Percentiles rank a stretch among this genome's conserved stretches.
Conservation (phyloP, 2,888 invertebrate genomes). For the Plebejus anna region DNA sequence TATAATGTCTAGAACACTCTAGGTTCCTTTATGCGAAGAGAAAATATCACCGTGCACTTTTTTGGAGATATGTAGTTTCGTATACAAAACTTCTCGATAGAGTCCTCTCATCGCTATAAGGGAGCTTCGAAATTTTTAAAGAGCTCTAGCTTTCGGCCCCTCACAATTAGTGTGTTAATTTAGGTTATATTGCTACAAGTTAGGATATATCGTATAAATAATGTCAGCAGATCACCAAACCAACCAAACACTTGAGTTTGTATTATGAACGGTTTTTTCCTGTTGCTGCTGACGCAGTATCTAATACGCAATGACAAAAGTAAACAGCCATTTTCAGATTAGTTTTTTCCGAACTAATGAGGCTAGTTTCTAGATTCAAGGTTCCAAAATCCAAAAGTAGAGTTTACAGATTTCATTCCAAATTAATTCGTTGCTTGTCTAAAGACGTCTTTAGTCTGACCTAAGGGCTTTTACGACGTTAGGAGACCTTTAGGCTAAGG, state of each 20-base stretch:
- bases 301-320: background rate
- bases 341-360: background rate
- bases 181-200: too few species aligned
- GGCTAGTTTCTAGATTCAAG: background rate
- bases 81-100: too few species aligned
- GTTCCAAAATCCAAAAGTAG: background rate
- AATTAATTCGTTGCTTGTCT: background rate
- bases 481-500: too few species aligned
- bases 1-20: too few species aligned
- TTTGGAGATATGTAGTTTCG: too few species aligned
- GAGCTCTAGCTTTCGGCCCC: too few species aligned
- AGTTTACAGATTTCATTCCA: background rate
- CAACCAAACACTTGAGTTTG: background rate
- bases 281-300: background rate
- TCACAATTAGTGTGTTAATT: too few species aligned
- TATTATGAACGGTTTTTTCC: background rate
- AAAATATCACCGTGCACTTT: too few species aligned
- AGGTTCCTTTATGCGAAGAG: too few species aligned
- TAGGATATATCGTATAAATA: background rate
- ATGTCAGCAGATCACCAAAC: background rate
- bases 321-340: background rate
- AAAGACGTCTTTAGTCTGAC: background rate
- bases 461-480: too few species aligned
- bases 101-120: too few species aligned
- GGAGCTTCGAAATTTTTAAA: too few species aligned